phyloP scores from a whole-genome alignment of 1,140 invertebrate genomes.

The Zaprionus capensis region DNA sequence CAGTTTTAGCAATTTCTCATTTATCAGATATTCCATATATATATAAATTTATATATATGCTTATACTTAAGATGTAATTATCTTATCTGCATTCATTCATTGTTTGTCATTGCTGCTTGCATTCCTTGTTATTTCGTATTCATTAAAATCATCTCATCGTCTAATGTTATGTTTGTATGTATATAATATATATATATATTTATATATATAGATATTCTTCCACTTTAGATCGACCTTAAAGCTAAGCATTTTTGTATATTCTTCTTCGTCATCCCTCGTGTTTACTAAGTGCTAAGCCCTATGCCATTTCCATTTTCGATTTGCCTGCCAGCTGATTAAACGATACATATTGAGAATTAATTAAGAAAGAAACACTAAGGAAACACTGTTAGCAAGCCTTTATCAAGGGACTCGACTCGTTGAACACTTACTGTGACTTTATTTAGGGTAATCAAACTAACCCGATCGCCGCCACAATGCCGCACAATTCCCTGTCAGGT shows the following conservation, averaged over 20 bases:
- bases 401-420: conserved; percentile 28
- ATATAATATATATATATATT: conserved; percentile 40
- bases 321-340: conserved; percentile 33
- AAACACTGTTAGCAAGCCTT: conserved; percentile 7
- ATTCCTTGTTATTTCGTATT: conserved; percentile 46
- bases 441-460: conserved; percentile 56
- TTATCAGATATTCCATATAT: conserved; percentile 62
- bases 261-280: conserved; percentile 13
- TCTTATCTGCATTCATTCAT: conserved; percentile 51
- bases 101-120: conserved; percentile 53
- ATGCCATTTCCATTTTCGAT: conserved; percentile 18
- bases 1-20: conserved; percentile 77
- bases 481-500: conserved; percentile 2
- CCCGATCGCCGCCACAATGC: conserved; percentile 5
- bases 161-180: conserved; percentile 12
- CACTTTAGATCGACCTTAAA: conserved; percentile 65
- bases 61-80: conserved; percentile 66
- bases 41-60: conserved; percentile 64
- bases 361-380: background rate
- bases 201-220: conserved; percentile 55
- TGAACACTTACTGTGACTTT: conserved; percentile 78
- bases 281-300: conserved; percentile 21
- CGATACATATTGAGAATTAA: background rate
- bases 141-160: conserved; percentile 23
- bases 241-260: conserved; percentile 55